Evolutionary conservation across 2,113 vertebrate genomes (phyloP), one percentile per base, ranked within the genome.

Genomic region (Tichodroma muraria): DNA sequence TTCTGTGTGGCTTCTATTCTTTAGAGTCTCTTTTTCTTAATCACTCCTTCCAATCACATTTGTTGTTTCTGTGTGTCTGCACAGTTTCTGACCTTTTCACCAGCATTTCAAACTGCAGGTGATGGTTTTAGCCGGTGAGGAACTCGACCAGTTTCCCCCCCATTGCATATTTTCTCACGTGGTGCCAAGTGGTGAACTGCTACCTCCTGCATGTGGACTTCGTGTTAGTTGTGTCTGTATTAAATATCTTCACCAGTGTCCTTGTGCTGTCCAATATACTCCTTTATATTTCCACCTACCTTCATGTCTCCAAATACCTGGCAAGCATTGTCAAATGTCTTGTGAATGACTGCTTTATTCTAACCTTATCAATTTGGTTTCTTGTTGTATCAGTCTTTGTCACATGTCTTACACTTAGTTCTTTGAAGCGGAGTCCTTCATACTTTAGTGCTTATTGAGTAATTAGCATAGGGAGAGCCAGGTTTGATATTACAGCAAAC

Each of bases 61-160:
- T 92, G 33, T 28, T 6, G 1, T 52, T 79, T 56, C 50, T 20
- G 9, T 57, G 22, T 2, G 14, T 57, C 42, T 65, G 35, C 25
- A 9, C 22, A 23, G 30, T 79, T 82, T 72, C 17, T 92, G 66
- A 76, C 54, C 44, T 77, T 72, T 85, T 72, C 68, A 53, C 15
- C 22, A 23, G 6, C 31, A 11, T 73, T 69, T 88, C 0, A 0
- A 53, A 6, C 53, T 56, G 33, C 68, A 83, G 71, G 18, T 85
- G 63, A 8, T 49, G 23, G 31, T 85, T 90, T 52, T 4, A 0
- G 45, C 15, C 1, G 0, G 1, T 44, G 61, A 66, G 20, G 13
- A 59, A 9, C 30, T 75, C 38, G 30, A 14, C 23, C n/a, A 22
- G 2, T 76, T 81, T 15, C n/a, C 30, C 18, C 13, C 19, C 8